Evolutionary conservation across 2,888 invertebrate genomes (phyloP).

Genomic region (Xestia ashworthii): DNA sequence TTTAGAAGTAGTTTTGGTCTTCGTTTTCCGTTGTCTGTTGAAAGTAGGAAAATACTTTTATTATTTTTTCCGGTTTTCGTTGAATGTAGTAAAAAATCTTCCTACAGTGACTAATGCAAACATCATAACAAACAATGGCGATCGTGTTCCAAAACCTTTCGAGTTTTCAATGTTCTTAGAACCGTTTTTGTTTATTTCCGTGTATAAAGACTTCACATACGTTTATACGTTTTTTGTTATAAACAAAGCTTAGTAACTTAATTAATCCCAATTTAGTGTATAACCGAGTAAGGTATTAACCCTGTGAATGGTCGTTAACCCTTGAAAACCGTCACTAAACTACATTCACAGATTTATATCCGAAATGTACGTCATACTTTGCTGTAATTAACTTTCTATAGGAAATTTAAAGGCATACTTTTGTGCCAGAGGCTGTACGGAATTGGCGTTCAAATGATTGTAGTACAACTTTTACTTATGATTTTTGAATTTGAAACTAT

Average conservation of each 20-base stretch:
- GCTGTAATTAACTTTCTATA: constrained; percentile 16
- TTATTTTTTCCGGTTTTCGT: no score
- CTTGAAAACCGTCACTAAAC: not conserved
- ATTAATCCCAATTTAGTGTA: not conserved
- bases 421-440: not conserved
- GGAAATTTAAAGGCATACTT: constrained; percentile 2
- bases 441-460: not conserved
- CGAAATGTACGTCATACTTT: not conserved
- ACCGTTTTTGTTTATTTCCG: no score
- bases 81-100: no score
- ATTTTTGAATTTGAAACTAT: not conserved
- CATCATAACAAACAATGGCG: no score
- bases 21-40: no score
- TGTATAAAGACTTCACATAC: no score
- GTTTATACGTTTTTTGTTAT: not conserved
- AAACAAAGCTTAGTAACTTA: not conserved
- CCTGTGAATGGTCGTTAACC: constrained; percentile 16
- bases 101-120: no score
- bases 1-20: no score
- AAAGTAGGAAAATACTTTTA: no score
- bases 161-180: no score
- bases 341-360: not conserved
- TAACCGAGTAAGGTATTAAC: not conserved
- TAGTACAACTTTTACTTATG: not conserved
- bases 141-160: no score